Evolutionary conservation across 2,888 invertebrate species (phyloP).

Genomic region (Ophraella communa): DNA sequence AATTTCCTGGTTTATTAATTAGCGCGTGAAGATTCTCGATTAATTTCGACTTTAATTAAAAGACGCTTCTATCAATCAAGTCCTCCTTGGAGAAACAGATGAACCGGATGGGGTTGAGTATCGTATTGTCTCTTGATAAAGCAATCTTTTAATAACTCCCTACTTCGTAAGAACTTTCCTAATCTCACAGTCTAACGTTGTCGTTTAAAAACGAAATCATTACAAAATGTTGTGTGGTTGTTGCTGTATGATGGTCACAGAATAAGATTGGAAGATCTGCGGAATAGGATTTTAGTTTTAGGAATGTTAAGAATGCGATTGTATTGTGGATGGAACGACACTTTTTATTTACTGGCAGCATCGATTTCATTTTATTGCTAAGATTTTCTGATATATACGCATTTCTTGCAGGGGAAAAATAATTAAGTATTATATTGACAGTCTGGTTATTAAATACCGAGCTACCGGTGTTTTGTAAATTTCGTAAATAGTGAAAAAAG

Average conservation of each 20-base stretch:
- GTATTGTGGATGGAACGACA: slow-evolving; percentile 17
- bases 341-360: slow-evolving; percentile 22
- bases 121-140: slow-evolving; percentile 57
- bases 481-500: too few relatives aligned
- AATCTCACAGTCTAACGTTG: neutral
- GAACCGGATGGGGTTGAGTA: slow-evolving; percentile 50
- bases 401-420: neutral
- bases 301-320: slow-evolving; percentile 39
- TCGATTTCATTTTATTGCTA: slow-evolving; percentile 7
- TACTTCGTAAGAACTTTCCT: slow-evolving; percentile 3
- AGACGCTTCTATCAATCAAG: slow-evolving; percentile 54
- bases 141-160: slow-evolving; percentile 57
- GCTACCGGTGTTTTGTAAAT: too few relatives aligned
- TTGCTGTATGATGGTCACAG: slow-evolving; percentile 44
- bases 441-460: too few relatives aligned
- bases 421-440: neutral
- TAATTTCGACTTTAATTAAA: slow-evolving; percentile 57
- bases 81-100: slow-evolving; percentile 41
- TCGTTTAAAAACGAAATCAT: too few relatives aligned
- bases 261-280: too few relatives aligned
- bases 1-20: slow-evolving; percentile 54
- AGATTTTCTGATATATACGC: neutral
- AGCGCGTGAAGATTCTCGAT: slow-evolving; percentile 51
- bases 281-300: neutral
- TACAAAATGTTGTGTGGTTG: slow-evolving; percentile 45